These are phyloP conservation scores for Cephus spinipes DNA, from an alignment of 2,888 invertebrate species.

Conservation along the genomic window DNA sequence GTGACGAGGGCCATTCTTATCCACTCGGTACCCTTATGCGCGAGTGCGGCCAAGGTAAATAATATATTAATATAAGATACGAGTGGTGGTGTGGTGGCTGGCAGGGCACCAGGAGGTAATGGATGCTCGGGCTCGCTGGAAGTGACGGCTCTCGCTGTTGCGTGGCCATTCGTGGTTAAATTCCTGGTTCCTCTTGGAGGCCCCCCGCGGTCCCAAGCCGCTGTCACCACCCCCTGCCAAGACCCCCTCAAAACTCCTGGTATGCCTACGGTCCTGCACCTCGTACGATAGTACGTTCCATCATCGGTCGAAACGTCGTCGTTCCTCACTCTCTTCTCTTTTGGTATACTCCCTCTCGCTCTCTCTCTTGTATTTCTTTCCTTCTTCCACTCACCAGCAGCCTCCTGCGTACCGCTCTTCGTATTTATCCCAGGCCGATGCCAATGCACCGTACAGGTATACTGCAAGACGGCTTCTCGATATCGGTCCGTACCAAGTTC, in stretches of 20 bases:
- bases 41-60: constrained; percentile 52
- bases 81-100: constrained; percentile 56
- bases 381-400: neutral
- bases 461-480: neutral
- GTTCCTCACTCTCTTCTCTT: neutral
- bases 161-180: constrained; percentile 65
- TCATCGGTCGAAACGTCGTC: constrained; percentile 25
- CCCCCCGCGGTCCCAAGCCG: constrained; percentile 69
- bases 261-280: constrained; percentile 34
- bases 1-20: constrained; percentile 61
- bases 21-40: constrained; percentile 27
- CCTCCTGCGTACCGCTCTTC: neutral
- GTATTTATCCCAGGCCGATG: neutral
- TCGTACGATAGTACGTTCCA: constrained; percentile 32
- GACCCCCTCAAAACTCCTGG: constrained; percentile 61
- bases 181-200: constrained; percentile 71
- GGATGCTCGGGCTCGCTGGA: constrained; percentile 64
- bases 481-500: neutral
- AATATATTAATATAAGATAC: constrained; percentile 66
- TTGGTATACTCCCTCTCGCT: neutral
- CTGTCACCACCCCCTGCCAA: constrained; percentile 65
- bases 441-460: neutral
- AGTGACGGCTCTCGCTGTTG: constrained; percentile 66
- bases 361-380: neutral
- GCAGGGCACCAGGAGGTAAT: constrained; percentile 67